These are phyloP conservation scores for Toxotes jaculatrix DNA, from an alignment of 2,113 vertebrate species.

Conservation along the genomic window DNA sequence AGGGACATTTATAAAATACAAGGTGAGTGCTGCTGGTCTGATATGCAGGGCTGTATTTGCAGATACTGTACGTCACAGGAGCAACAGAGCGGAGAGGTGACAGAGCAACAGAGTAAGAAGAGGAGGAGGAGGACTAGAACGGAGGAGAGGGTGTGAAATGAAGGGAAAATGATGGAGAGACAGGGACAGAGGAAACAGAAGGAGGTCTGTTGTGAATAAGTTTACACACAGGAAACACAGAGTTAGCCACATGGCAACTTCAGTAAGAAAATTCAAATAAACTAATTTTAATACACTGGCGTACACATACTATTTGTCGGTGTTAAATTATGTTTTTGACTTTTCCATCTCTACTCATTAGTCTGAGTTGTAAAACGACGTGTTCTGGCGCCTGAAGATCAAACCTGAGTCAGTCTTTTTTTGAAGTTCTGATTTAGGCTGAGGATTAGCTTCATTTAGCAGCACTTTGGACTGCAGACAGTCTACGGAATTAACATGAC, in stretches of 20 bases:
- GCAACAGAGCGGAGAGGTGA: slow-evolving; percentile 4
- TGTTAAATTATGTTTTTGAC: too few relatives aligned
- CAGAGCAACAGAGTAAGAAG: neutral
- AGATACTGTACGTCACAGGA: neutral
- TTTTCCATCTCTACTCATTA: neutral
- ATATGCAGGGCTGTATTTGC: slow-evolving; percentile 15
- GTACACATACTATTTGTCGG: too few relatives aligned
- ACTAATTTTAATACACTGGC: too few relatives aligned
- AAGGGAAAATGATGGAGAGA: too few relatives aligned
- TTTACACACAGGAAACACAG: neutral
- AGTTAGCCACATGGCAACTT: neutral
- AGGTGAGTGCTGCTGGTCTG: neutral
- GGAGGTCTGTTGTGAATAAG: neutral
- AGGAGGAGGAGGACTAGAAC: neutral
- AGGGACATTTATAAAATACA: slow-evolving; percentile 20
- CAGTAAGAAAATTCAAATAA: neutral
- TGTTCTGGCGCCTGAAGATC: neutral
- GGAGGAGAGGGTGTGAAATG: neutral
- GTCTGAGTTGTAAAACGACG: neutral
- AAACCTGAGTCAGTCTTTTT: neutral
- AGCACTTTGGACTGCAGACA: too few relatives aligned
- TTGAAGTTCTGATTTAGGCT: neutral
- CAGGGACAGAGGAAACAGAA: neutral
- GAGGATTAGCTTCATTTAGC: neutral
- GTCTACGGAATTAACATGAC: too few relatives aligned